Percentiles rank a stretch among this genome's conserved stretches.
phyloP scores from a whole-genome alignment of 1,140 invertebrate species.

The Atta cephalotes region DNA sequence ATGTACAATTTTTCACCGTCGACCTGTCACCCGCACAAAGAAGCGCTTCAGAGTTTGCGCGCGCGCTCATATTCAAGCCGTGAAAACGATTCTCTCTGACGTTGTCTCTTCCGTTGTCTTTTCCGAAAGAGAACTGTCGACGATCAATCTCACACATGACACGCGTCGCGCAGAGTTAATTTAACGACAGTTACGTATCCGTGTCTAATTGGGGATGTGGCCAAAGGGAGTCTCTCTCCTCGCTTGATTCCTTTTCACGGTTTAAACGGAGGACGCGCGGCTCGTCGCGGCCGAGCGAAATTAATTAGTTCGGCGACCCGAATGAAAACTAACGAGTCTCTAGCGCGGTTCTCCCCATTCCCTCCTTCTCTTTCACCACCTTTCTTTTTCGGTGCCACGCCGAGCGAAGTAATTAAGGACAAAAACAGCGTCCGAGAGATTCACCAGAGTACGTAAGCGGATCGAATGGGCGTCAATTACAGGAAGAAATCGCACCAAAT shows the following conservation, averaged over 20 bases:
- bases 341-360: conserved; percentile 16
- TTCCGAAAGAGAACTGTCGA: conserved; percentile 47
- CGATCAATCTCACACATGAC: conserved; percentile 76
- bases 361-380: not conserved
- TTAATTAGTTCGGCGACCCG: conserved; percentile 65
- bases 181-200: conserved; percentile 73
- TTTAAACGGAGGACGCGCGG: conserved; percentile 45
- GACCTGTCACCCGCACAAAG: conserved; percentile 67
- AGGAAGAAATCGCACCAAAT: conserved; percentile 56
- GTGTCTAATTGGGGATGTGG: conserved; percentile 72
- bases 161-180: conserved; percentile 70
- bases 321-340: conserved; percentile 70
- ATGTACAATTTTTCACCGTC: conserved; percentile 69
- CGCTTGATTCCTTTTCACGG: conserved; percentile 59
- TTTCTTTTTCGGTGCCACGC: conserved; percentile 58
- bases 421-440: conserved; percentile 38
- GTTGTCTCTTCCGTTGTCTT: conserved; percentile 32
- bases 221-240: conserved; percentile 33
- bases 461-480: conserved; percentile 66
- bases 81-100: conserved; percentile 65
- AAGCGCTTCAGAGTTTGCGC: conserved; percentile 49
- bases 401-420: conserved; percentile 62
- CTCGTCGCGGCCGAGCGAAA: conserved; percentile 50
- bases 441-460: conserved; percentile 42
- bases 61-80: conserved; percentile 49